Percentiles rank a stretch among this genome's conserved stretches.
Conservation (phyloP, 2,888 invertebrate genomes). For the Volucella bombylans region DNA sequence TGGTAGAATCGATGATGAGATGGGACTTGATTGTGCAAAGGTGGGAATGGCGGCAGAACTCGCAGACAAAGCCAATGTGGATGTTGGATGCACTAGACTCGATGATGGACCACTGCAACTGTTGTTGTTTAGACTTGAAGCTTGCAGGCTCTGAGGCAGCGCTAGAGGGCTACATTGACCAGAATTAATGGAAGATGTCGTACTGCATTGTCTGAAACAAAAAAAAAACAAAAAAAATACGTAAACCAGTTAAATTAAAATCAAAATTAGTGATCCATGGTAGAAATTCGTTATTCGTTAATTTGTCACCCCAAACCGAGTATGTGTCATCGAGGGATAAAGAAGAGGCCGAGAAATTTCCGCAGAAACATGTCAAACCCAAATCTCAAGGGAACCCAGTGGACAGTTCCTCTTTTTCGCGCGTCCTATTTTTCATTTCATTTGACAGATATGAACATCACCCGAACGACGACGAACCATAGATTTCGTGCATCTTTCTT, state of each 20-base stretch:
- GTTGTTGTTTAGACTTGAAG: conserved; percentile 77
- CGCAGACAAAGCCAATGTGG: conserved; percentile 73
- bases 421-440: conserved; percentile 52
- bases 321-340: background rate
- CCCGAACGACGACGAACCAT: conserved; percentile 40
- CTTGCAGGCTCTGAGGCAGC: conserved; percentile 80
- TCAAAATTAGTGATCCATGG: conserved; percentile 12
- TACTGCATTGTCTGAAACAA: conserved; percentile 64
- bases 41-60: conserved; percentile 56
- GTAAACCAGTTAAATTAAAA: background rate
- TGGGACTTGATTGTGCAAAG: conserved; percentile 68
- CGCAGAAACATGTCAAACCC: conserved; percentile 63
- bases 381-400: conserved; percentile 57
- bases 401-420: conserved; percentile 28
- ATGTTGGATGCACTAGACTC: conserved; percentile 69
- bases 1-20: conserved; percentile 54
- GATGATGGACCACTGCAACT: conserved; percentile 75
- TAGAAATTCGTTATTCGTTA: conserved; percentile 21
- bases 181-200: conserved; percentile 62
- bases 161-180: conserved; percentile 80
- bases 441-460: conserved; percentile 68
- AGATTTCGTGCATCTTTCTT: conserved; percentile 8
- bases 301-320: conserved; percentile 44
- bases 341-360: conserved; percentile 42
- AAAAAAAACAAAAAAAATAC: background rate